Evolutionary conservation across 1,140 invertebrate species (phyloP).

Genomic region (Diabrotica undecimpunctata): DNA sequence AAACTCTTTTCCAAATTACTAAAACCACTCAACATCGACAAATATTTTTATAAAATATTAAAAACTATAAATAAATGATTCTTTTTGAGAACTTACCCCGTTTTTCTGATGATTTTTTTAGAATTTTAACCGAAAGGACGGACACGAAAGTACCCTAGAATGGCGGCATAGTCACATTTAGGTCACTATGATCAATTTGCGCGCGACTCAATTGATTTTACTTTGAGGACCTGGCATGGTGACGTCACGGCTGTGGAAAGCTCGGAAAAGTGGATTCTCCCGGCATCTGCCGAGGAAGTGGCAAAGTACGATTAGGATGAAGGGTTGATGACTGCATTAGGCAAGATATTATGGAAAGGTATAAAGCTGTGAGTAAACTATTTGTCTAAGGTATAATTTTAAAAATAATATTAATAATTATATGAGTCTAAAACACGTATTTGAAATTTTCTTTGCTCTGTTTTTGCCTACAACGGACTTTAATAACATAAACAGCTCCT

Average conservation of each 20-base stretch:
- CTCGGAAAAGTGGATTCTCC: constrained; percentile 12
- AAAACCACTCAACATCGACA: too few relatives aligned
- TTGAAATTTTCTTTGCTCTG: too few relatives aligned
- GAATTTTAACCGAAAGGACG: constrained; percentile 29
- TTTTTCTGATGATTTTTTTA: constrained; percentile 26
- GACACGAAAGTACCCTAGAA: constrained; percentile 32
- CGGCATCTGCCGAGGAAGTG: constrained; percentile 20
- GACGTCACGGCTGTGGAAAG: constrained; percentile 27
- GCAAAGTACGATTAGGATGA: not conserved
- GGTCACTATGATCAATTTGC: constrained; percentile 38
- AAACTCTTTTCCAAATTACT: not conserved
- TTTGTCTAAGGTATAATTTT: too few relatives aligned
- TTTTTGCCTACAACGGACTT: too few relatives aligned
- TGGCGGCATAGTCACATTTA: constrained; percentile 38
- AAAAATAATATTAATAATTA: too few relatives aligned
- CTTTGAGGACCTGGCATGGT: constrained; percentile 22
- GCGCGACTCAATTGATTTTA: constrained; percentile 34
- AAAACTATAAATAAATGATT: too few relatives aligned
- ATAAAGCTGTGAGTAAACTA: too few relatives aligned
- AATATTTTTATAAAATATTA: too few relatives aligned
- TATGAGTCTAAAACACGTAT: too few relatives aligned
- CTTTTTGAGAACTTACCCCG: constrained; percentile 22
- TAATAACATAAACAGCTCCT: too few relatives aligned
- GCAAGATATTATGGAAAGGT: too few relatives aligned
- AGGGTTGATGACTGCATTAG: too few relatives aligned